Base-by-base conservation (phyloP, 2,797 vertebrate species). In the Vespertilio murinus region DNA sequence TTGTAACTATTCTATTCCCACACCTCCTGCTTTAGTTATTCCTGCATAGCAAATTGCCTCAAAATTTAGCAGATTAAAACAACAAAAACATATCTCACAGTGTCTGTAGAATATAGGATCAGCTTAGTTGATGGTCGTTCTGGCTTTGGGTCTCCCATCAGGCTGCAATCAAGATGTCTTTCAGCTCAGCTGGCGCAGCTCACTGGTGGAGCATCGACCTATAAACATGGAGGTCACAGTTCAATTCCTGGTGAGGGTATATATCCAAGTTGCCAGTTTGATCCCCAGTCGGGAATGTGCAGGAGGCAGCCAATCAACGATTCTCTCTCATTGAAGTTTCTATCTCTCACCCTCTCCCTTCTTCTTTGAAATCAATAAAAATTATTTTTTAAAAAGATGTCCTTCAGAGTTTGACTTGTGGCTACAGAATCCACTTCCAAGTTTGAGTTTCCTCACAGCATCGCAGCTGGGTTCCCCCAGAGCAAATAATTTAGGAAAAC, bases 351-450 rank as follows among this genome's bases (percentile, higher is more conserved):
- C 59, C 5, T 30, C 59, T 61, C 28, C 59, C 59, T 59, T 59
- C 56, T 11, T 61, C 28, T 30, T 61, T 61, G 59, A 61, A 61
- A 61, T 61, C 59, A 61, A 30, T 61, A 61, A 61, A 61, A 61
- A 61, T 14, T 61, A 14, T 30, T 30, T 61, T 61, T 61, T 6
- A 25, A 61, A 61, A 67, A 52, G 30, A 79, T 42, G 30, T 80
- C 22, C 33, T 3, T 11, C 45, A 91, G 45, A n/a, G 11, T 22
- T 79, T 64, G 33, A 23, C 54, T 8, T 71, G 64, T 47, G 33
- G 22, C 86, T 88, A 40, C 28, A 94, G 69, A 95, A 92, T n/a
- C 77, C 49, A 47, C 40, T 70, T 87, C 12, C 54, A 59, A 38
- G 40, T 20, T 3, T 90, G 73, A 56, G n/a, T n/a, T 47, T 80